phyloP scores from a whole-genome alignment of 64 coral and sea anemone genomes.

The Montipora cactus region DNA sequence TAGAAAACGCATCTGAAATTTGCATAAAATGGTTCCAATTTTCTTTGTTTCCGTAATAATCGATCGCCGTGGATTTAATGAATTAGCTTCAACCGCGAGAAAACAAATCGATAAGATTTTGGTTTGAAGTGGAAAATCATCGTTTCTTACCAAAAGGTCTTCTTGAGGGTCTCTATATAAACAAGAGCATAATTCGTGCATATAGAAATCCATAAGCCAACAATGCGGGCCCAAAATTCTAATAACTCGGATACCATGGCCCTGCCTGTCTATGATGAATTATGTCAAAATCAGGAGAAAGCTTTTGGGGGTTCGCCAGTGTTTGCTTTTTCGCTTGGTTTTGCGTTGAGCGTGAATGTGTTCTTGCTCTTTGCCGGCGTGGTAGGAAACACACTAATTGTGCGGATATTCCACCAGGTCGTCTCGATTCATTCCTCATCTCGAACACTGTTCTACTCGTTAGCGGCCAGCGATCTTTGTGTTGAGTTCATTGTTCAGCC shows the following conservation, averaged over 20 bases:
- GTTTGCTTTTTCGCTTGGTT: not conserved
- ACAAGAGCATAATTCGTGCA: too few relatives aligned
- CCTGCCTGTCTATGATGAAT: not conserved
- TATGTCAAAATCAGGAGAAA: not conserved
- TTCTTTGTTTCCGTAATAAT: too few relatives aligned
- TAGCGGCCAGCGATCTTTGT: constrained; percentile 23
- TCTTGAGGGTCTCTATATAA: too few relatives aligned
- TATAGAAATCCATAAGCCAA: too few relatives aligned
- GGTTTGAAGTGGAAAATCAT: too few relatives aligned
- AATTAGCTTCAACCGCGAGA: too few relatives aligned
- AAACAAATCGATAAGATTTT: too few relatives aligned
- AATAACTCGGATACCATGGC: not conserved
- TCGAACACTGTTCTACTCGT: constrained; percentile 31
- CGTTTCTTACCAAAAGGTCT: too few relatives aligned
- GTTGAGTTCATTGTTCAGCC: constrained; percentile 21
- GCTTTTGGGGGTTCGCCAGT: not conserved
- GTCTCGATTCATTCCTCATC: constrained; percentile 26
- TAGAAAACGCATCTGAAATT: too few relatives aligned
- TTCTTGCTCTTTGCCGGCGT: not conserved
- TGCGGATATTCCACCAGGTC: not conserved
- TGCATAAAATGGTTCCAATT: too few relatives aligned
- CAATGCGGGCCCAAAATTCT: not conserved
- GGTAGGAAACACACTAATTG: not conserved
- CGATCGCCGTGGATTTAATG: too few relatives aligned
- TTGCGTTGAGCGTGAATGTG: not conserved